A percentile compares a stretch with the other conserved stretches of the same genome.
These are phyloP conservation scores for Junonia oenone DNA, from an alignment of 2,888 invertebrate species.

Conservation along the genomic window DNA sequence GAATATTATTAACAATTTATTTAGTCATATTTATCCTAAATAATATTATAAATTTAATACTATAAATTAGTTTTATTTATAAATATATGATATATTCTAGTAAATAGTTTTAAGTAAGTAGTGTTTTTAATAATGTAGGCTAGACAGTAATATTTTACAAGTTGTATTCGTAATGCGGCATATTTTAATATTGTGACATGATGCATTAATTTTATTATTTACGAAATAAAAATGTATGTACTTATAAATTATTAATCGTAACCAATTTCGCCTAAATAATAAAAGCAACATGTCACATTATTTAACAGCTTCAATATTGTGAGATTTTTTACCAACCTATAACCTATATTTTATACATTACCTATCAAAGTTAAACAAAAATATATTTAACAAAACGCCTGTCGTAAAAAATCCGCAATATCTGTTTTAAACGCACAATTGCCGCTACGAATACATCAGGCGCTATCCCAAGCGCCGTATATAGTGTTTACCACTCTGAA, in stretches of 20 bases:
- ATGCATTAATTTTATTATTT: neutral
- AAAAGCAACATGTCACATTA: no score
- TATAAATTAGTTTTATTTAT: neutral
- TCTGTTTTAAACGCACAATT: neutral
- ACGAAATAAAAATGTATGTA: no score
- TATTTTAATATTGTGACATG: neutral
- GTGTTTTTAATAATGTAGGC: neutral
- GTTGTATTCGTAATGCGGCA: neutral
- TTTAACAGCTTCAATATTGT: no score
- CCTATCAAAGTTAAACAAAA: no score
- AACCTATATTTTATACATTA: neutral
- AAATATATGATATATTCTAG: neutral
- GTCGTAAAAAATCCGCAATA: neutral
- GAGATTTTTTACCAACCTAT: no score
- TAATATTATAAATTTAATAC: no score
- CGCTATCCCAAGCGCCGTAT: conserved; percentile 27
- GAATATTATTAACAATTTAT: neutral
- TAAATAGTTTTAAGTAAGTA: neutral
- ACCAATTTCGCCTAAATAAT: no score
- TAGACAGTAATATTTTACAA: neutral
- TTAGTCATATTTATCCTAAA: no score
- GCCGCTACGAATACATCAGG: conserved; percentile 10
- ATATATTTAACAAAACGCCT: neutral
- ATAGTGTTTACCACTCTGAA: conserved; percentile 56
- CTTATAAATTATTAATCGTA: no score